phyloP scores from a whole-genome alignment of 2,888 invertebrate species.

The Acanthosoma haemorrhoidale region DNA sequence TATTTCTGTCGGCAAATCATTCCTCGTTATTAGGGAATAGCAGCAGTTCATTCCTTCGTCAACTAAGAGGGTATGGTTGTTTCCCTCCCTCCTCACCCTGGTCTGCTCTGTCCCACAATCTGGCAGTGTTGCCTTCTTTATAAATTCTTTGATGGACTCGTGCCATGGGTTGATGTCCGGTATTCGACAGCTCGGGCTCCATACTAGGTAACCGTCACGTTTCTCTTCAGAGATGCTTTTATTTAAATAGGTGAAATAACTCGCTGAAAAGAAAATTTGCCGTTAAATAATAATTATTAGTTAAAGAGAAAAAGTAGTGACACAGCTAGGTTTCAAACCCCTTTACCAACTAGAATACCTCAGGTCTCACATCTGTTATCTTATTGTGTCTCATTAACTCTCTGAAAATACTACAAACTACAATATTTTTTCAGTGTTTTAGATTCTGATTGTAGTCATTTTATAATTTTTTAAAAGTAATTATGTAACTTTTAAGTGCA shows the following conservation, averaged over 20 bases:
- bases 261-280: constrained; percentile 24
- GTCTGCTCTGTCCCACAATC: constrained; percentile 38
- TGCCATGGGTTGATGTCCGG: constrained; percentile 53
- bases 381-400: too few relatives aligned
- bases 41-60: constrained; percentile 43
- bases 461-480: too few relatives aligned
- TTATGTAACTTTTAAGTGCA: too few relatives aligned
- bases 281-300: neutral
- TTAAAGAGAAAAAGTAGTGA: neutral
- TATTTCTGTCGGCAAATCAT: constrained; percentile 22
- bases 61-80: constrained; percentile 26
- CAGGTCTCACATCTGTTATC: too few relatives aligned
- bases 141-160: constrained; percentile 52
- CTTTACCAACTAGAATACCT: too few relatives aligned
- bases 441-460: too few relatives aligned
- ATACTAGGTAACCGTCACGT: constrained; percentile 50
- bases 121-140: constrained; percentile 51
- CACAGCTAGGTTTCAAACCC: too few relatives aligned
- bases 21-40: constrained; percentile 45
- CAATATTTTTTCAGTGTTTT: too few relatives aligned
- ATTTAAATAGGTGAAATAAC: constrained; percentile 33
- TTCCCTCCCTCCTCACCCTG: constrained; percentile 24
- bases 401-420: too few relatives aligned
- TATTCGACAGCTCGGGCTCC: constrained; percentile 60
- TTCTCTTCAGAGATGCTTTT: neutral